Evolutionary conservation across 2,888 invertebrate genomes (phyloP).

Genomic region (Euzophera pinguis): DNA sequence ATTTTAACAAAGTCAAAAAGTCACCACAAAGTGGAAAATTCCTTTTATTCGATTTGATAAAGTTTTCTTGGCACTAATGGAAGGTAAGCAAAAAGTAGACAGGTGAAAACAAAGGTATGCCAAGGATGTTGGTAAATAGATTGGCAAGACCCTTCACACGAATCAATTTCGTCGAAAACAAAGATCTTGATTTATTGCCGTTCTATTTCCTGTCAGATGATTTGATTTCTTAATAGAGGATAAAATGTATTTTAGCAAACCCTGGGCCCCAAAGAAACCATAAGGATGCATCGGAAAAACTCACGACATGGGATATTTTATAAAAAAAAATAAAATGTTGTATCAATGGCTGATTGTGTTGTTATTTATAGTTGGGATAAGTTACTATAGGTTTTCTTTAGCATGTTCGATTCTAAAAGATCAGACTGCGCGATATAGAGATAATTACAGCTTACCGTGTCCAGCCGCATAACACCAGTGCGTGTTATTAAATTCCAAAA

Average conservation of each 20-base stretch:
- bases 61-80: background rate
- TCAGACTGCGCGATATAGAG: background rate
- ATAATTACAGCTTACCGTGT: constrained; percentile 2
- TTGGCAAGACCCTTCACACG: constrained; percentile 6
- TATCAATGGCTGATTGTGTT: no score
- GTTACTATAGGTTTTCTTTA: no score
- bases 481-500: background rate
- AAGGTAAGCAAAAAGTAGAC: background rate
- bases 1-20: no score
- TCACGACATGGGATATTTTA: no score
- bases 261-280: no score
- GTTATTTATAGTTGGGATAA: no score
- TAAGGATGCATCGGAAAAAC: no score
- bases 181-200: background rate
- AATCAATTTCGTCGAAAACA: constrained; percentile 1
- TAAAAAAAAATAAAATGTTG: no score
- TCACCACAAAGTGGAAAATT: background rate
- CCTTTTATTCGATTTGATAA: background rate
- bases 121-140: background rate
- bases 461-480: background rate
- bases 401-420: no score
- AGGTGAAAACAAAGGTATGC: constrained; percentile 2
- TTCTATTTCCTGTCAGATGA: no score
- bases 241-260: no score
- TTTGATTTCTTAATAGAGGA: no score